Percentiles rank a stretch among this genome's conserved stretches.
These are phyloP conservation scores for Esperia sulphurella DNA, from an alignment of 2,888 invertebrate species.

Conservation along the genomic window DNA sequence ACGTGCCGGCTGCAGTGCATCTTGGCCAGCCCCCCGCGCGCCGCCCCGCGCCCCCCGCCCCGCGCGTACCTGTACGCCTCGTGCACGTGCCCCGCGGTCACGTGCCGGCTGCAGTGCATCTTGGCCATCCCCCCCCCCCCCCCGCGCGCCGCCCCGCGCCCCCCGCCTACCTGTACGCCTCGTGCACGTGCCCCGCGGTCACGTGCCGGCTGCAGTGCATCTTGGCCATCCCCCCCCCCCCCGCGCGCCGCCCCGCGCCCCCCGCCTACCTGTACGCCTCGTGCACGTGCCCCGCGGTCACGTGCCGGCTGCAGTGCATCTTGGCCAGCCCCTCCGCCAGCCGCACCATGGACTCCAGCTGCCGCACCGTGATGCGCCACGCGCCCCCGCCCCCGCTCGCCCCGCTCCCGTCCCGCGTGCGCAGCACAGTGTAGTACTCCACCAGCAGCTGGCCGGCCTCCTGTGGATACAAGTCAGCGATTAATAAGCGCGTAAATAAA, in stretches of 20 bases:
- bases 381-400: slow-evolving; percentile 82
- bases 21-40: slow-evolving; percentile 97
- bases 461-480: slow-evolving; percentile 30
- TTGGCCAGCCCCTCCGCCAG: slow-evolving; percentile 98
- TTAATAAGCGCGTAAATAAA: too few relatives aligned
- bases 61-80: slow-evolving; percentile 80
- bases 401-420: slow-evolving; percentile 89
- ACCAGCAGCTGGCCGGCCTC: slow-evolving; percentile 92
- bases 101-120: slow-evolving; percentile 95
- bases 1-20: slow-evolving; percentile 97
- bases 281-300: slow-evolving; percentile 91
- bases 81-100: slow-evolving; percentile 91
- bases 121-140: slow-evolving; percentile 98
- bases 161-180: slow-evolving; percentile 75
- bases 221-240: slow-evolving; percentile 97
- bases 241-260: slow-evolving; percentile 97
- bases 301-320: slow-evolving; percentile 95
- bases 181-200: slow-evolving; percentile 91
- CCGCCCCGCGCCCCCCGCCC: slow-evolving; percentile 94
- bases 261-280: slow-evolving; percentile 79
- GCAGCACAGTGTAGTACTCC: slow-evolving; percentile 91
- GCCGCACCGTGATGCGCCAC: slow-evolving; percentile 98
- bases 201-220: slow-evolving; percentile 97
- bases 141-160: slow-evolving; percentile 96
- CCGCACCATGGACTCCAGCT: slow-evolving; percentile 88